A percentile compares a stretch with the other conserved stretches of the same genome.
Evolutionary conservation across 2,113 vertebrate species (phyloP).

Genomic region (Cranoglanis bouderius): DNA sequence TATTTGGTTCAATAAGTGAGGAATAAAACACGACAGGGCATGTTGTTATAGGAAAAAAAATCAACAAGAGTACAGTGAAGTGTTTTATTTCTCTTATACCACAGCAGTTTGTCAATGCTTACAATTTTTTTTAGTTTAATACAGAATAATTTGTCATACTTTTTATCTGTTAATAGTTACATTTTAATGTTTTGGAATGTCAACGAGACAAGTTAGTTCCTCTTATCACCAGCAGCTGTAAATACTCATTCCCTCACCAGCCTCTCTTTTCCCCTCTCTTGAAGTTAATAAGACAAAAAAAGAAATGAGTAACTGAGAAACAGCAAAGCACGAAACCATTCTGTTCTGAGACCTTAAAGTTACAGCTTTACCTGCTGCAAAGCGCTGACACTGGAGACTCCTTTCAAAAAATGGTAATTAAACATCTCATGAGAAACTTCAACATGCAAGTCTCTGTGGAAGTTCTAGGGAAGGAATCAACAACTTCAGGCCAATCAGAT

Average conservation of each 20-base stretch:
- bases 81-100: neutral
- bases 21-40: neutral
- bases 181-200: neutral
- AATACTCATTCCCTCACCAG: neutral
- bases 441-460: neutral
- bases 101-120: neutral
- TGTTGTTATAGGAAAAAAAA: neutral
- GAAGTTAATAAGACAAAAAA: neutral
- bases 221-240: neutral
- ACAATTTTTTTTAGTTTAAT: neutral
- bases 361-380: neutral
- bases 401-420: neutral
- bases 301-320: neutral
- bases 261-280: neutral
- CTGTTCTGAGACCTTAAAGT: neutral
- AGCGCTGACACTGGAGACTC: neutral
- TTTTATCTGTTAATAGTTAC: neutral
- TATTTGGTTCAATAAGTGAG: neutral
- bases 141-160: neutral
- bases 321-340: neutral
- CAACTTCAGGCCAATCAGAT: neutral
- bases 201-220: neutral
- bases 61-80: neutral
- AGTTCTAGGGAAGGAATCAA: neutral
- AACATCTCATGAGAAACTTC: neutral